Evolutionary conservation across 92 coral and sea anemone genomes (phyloP), one percentile per base, ranked within the genome.

Genomic region (Bergia puertoricense): DNA sequence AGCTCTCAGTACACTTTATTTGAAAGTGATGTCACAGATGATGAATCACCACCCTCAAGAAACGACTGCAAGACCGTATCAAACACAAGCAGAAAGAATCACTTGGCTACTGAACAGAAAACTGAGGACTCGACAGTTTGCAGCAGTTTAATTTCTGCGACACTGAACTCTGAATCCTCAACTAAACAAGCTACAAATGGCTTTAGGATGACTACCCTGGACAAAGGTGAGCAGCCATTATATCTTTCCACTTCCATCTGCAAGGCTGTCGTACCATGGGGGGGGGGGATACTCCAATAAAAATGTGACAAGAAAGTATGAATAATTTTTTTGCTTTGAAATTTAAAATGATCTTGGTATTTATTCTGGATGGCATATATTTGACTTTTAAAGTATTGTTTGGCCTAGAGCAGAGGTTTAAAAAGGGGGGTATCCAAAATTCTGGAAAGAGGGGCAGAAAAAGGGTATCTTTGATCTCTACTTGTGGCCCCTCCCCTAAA

Each of bases 1-100:
- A 76, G 50, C 8, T n/a, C 77, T 44, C 86, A 44, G 23, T 37
- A 36, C 18, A 54, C 59, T 54, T 3, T 8, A 0, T 1, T 54
- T 71, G 87, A 84, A 39, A 69, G 87, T 84, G 87, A 84, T 84
- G 5, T 13, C 39, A 84, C 79, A 44, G 87, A 84, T 22, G 87
- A 84, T 71, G 87, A 72, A 48, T 14, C 40, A 14, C 36, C 56
- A 71, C 57, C 36, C 6, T 43, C 74, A 40, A 50, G 43, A 43
- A 57, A 66, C 3, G 39, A 66, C 59, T 48, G 46, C 0, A 6
- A 51, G 44, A 39, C 30, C 42, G 69, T 18, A 15, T 62, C 69
- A 62, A 62, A 62, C 3, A 18, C 80, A 76, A 43, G 23, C 54
- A 42, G 80, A 7, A 42, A 76, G 36, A 3, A 8, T 8, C 22